Base-by-base conservation (phyloP, 2,888 invertebrate genomes). In the Lymantria monacha region DNA sequence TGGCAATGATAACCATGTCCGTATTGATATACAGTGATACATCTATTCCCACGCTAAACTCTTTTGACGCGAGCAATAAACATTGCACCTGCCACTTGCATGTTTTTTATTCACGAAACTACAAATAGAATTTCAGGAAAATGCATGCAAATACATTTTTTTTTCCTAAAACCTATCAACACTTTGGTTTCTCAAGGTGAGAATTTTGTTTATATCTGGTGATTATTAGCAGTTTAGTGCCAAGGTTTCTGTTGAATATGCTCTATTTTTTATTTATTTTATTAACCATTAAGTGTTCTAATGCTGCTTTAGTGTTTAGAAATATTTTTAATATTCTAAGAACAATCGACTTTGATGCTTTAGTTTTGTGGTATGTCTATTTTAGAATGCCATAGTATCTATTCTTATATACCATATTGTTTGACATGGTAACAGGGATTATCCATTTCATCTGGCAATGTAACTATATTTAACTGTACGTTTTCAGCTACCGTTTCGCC, bases 1-100 rank as follows among this genome's bases (percentile, higher is more conserved):
- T 83, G 83, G 82, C 81, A 76, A 53, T 59, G 30, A 37, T 52
- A 53, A 15, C 47, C 42, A 52, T 67, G 75, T 69, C 71, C 63
- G 63, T 3, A 41, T 74, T 69, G 67, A 67, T 49, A 62, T 57
- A 49, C 61, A 48, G 61, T 67, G 64, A 73, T 72, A 70, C 56
- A 72, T 69, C 55, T 58, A 69, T 74, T 72, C 73, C 73, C 75
- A 72, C 74, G 74, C 70, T 61, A 50, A 22, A 30, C 13, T 41
- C 55, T 46, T 45, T 56, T 44, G 51, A 14, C 46, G 30, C 46
- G 37, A 14, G 10, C 38, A 7, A 60, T 65, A 69, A 69, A 66
- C 61, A 65, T 47, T 48, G 15, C 30, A 43, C 41, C 42, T 42
- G 30, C 7, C 15, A 41, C 12, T 30, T 36, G 13, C 11, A 48